A percentile compares a stretch with the other conserved stretches of the same genome.
These are phyloP conservation scores for Urosaurus nigricauda DNA, from an alignment of 2,797 vertebrate species.

Conservation along the genomic window DNA sequence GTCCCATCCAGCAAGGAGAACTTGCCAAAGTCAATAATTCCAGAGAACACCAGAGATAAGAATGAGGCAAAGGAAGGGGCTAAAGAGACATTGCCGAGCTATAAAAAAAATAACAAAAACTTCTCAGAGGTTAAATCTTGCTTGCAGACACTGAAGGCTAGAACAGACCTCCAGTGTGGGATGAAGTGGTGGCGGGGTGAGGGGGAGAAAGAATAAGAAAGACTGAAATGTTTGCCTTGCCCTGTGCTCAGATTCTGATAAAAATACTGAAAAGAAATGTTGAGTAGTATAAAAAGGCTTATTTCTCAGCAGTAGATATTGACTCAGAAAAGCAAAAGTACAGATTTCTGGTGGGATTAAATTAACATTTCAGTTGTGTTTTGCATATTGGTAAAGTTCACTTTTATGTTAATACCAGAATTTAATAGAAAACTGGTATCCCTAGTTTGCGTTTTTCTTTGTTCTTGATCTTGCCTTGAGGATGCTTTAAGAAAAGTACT, in stretches of 20 bases:
- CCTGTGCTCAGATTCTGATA: background rate
- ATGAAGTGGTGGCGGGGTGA: background rate
- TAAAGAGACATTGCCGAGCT: slow-evolving; percentile 23
- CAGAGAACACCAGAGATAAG: slow-evolving; percentile 34
- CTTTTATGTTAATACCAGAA: background rate
- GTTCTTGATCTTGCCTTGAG: background rate
- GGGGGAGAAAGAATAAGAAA: background rate
- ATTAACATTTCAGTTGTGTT: background rate
- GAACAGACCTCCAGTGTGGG: slow-evolving; percentile 19
- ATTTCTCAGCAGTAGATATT: background rate
- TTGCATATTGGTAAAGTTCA: background rate
- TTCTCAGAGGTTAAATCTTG: slow-evolving; percentile 25
- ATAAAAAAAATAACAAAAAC: slow-evolving; percentile 22
- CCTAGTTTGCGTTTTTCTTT: background rate
- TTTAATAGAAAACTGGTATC: background rate
- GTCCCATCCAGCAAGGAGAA: slow-evolving; percentile 10
- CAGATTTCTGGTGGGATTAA: background rate
- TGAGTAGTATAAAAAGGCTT: background rate
- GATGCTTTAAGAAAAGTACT: background rate
- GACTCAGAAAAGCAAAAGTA: background rate
- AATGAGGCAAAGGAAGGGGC: background rate
- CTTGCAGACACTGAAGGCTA: background rate
- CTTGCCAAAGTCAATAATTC: slow-evolving; percentile 52
- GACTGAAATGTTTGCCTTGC: background rate
- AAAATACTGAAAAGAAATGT: background rate